These are phyloP conservation scores for Lasioglossum lativentre DNA, from an alignment of 2,888 invertebrate genomes.

Conservation along the genomic window DNA sequence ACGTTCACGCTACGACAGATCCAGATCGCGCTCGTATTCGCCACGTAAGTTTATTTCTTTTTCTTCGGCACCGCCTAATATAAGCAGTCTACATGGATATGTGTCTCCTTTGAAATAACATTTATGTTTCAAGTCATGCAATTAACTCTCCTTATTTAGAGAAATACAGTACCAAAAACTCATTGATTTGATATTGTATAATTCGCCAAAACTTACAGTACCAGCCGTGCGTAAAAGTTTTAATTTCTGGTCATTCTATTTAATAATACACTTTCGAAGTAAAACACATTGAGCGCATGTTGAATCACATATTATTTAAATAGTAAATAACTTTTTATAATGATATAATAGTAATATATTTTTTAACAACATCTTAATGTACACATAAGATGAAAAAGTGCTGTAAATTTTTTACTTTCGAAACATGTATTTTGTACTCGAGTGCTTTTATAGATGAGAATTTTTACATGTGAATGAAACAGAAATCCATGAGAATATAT, in stretches of 20 bases:
- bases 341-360: not conserved
- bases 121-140: slow-evolving; percentile 25
- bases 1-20: slow-evolving; percentile 89
- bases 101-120: slow-evolving; percentile 68
- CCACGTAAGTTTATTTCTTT: slow-evolving; percentile 89
- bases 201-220: slow-evolving; percentile 35
- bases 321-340: not conserved
- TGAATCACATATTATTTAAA: not conserved
- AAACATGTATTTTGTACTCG: not conserved
- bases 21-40: slow-evolving; percentile 91
- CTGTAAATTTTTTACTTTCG: not conserved
- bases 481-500: not conserved
- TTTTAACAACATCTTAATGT: not conserved
- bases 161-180: slow-evolving; percentile 38
- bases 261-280: not conserved
- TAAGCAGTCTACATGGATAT: slow-evolving; percentile 79
- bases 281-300: not conserved
- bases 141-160: slow-evolving; percentile 22
- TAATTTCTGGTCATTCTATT: not conserved
- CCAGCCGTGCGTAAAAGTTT: slow-evolving; percentile 6
- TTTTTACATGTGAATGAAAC: slow-evolving; percentile 15
- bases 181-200: slow-evolving; percentile 67
- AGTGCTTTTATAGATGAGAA: not conserved
- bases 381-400: not conserved
- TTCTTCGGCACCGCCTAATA: slow-evolving; percentile 66